Evolutionary conservation across 2,888 invertebrate genomes (phyloP), one percentile per base, ranked within the genome.

Genomic region (Tachina fera): DNA sequence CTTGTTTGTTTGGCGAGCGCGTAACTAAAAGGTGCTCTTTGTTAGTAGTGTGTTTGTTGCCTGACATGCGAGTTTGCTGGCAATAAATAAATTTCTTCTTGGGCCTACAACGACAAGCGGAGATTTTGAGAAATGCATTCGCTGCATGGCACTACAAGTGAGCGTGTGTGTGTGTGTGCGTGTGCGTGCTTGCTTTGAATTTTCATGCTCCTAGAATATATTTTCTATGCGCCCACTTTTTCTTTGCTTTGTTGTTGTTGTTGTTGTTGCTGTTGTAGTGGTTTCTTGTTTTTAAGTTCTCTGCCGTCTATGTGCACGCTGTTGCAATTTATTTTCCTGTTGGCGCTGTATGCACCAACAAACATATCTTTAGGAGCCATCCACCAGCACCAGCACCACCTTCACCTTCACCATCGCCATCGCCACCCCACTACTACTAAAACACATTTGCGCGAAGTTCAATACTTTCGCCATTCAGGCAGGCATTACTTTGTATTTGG

Each of bases 71-170:
- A 31, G 31, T 31, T n/a, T 31, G 31, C 31, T 31, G 1, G 31
- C 31, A 31, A 31, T 31, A 31, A 31, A 31, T 31, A 31, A 31
- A 68, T 67, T 60, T 45, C n/a, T 86, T 67, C 75, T 82, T 86
- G 65, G 68, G 60, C 71, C 61, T 71, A 67, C 67, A 39, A 65
- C 58, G 19, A 8, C 60, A 39, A 51, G 9, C 45, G 31, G 31
- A 6, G 31, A 53, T 88, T 89, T 87, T 79, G 84, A 80, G 80
- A 80, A 84, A 60, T 84, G 84, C 84, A 84, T 72, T 84, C 51
- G 51, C 19, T 84, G 63, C 75, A 84, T 31, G 68, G 11, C 31
- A 31, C 68, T 68, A 22, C 22, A 2, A 47, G 39, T 58, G 49
- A n/a, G 65, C 58, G 58, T 74, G 10, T 39, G 45, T 51, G n/a